Conservation (phyloP, 37 sponge, comb jelly and placozoan species). For the Haliclona indistincta region DNA sequence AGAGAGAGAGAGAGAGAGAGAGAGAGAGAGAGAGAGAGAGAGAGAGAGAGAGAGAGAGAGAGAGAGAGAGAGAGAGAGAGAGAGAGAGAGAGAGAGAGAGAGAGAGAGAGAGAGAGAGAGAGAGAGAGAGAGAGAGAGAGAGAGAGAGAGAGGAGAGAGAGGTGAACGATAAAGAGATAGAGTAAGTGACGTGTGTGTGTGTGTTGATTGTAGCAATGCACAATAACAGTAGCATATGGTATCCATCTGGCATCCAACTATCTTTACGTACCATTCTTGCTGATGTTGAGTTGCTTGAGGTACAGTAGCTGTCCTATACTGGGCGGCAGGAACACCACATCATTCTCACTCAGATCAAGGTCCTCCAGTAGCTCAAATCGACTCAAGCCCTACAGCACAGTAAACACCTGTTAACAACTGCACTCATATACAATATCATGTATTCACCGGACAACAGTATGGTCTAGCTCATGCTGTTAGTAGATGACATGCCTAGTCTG, state of each 20-base stretch:
- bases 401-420: no score
- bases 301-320: constrained; percentile 35
- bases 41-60: constrained; percentile 22
- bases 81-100: no score
- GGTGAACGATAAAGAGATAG: no score
- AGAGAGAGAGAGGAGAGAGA: no score
- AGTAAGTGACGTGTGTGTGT: not conserved
- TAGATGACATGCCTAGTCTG: no score
- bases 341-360: constrained; percentile 77
- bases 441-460: no score
- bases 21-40: constrained; percentile 6
- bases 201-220: not conserved
- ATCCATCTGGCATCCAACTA: not conserved
- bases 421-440: no score
- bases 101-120: no score
- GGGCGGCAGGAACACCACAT: constrained; percentile 65
- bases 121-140: no score
- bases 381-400: constrained; percentile 50
- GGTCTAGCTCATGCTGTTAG: no score
- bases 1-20: not conserved
- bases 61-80: not conserved
- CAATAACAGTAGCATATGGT: not conserved
- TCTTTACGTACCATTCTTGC: constrained; percentile 57
- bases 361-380: constrained; percentile 37
- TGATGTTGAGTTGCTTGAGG: constrained; percentile 44